Evolutionary conservation across 2,113 vertebrate species (phyloP), one percentile per base, ranked within the genome.

Genomic region (Melanocharis versteri): DNA sequence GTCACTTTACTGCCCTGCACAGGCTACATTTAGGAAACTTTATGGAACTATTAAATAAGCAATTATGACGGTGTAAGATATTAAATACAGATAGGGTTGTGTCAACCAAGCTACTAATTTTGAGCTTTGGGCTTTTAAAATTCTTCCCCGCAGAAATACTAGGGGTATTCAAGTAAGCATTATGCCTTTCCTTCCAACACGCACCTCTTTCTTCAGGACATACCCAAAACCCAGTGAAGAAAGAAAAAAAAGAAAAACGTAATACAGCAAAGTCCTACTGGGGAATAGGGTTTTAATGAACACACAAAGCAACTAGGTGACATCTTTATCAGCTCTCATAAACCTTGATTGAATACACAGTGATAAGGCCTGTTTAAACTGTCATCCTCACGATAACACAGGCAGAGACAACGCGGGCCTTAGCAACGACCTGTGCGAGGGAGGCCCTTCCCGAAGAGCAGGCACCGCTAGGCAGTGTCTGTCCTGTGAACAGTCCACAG

Each of bases 301-400:
- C 97, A 97, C 92, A 96, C 94, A 90, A 90, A 97, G 97, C 97
- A 97, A 95, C 95, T 93, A 97, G 97, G 98, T 98, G 98, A 98
- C 98, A 98, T 98, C 98, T 98, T 99, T 99, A 99, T 99, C 99
- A 98, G 98, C 97, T 98, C 98, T 99, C 99, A 99, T 99, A 99
- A 99, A 99, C 98, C 98, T 98, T 99, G 99, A 99, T 99, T 99
- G 99, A 99, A 98, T 98, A 98, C 98, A 98, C 98, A 99, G 98
- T 90, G 99, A 99, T 99, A 99, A 99, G 98, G 97, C 97, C 98
- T 99, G 98, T 99, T 99, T 99, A 99, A 99, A 99, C 98, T 99
- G 98, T 98, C 98, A 98, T 99, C 98, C 98, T 98, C 98, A 97
- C 58, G 98, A 99, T 99, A 99, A 99, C 98, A 98, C 93, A 96